Evolutionary conservation across 2,888 invertebrate genomes (phyloP), one percentile per base, ranked within the genome.

Genomic region (Micropterix aruncella): DNA sequence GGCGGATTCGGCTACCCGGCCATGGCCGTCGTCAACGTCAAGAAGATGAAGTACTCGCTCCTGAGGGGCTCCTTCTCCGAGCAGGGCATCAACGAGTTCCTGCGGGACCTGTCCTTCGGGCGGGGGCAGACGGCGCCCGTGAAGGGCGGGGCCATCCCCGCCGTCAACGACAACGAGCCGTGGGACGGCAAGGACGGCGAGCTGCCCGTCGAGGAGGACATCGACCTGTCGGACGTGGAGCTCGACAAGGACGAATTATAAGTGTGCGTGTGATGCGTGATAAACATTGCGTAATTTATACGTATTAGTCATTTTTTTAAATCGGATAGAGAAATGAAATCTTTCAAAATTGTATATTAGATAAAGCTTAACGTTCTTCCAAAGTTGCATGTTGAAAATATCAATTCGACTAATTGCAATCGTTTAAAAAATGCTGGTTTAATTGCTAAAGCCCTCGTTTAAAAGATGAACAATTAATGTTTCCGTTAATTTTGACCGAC

Each of bases 1-100:
- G 99, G 99, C 49, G 99, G 81, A 3, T 99, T 99, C 65, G 99
- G 99, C 7, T 99, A 99, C 64, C 99, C 99, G 2, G 96, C 97
- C 1, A 84, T 99, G 84, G 95, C 94, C 3, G 94, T 93, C 15
- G 83, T 97, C 46, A 99, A 95, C 66, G 79, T 85, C 12, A 90
- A 95, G 65, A 99, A 99, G 68, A 87, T 93, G 80, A 96, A 96
- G 63, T 99, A 87, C 70, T 89, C 96, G 0, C 75, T 91, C 4
- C 74, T 99, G 2, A 75, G 89, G 54, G 97, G 96, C 9, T 86
- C 96, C 16, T 99, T 96, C 73, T 92, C 92, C 0, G 80, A 85
- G 57, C 84, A 84, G 48, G 99, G 99, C 50, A 93, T 99, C 60
- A 85, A 89, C 56, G 96, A 96, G 64, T 99, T 97, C 70, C 73